A percentile compares a stretch with the other conserved stretches of the same genome.
Conservation (phyloP, 2,888 invertebrate species). For the Bhutanitis thaidina region DNA sequence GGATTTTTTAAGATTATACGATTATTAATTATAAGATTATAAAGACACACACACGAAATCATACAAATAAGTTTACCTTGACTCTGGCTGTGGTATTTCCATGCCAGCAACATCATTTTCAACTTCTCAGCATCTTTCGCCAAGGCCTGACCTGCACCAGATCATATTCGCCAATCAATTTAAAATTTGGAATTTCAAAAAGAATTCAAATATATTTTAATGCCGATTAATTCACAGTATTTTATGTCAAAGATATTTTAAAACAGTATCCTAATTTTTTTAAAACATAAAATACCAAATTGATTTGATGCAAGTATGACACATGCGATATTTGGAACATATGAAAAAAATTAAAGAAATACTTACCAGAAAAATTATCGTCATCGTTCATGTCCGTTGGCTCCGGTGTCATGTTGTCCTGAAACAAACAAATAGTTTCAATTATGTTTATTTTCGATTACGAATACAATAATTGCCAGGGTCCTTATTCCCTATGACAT, state of each 20-base stretch:
- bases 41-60: constrained; percentile 18
- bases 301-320: constrained; percentile 78
- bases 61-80: constrained; percentile 75
- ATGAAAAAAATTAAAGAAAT: neutral
- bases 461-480: too few species aligned
- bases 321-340: neutral
- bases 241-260: constrained; percentile 39
- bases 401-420: constrained; percentile 86
- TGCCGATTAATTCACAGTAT: constrained; percentile 53
- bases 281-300: constrained; percentile 56
- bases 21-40: neutral
- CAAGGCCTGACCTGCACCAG: constrained; percentile 79
- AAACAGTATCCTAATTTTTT: constrained; percentile 1
- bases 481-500: too few species aligned
- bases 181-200: constrained; percentile 28
- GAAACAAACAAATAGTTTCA: constrained; percentile 55
- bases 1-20: neutral
- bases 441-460: too few species aligned
- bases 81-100: constrained; percentile 91
- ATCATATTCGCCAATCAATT: constrained; percentile 73
- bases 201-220: constrained; percentile 25
- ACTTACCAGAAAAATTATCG: constrained; percentile 85
- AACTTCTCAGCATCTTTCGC: constrained; percentile 93
- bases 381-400: constrained; percentile 85
- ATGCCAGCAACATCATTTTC: constrained; percentile 92